Conservation (phyloP, 92 coral and sea anemone genomes). For the Parazoanthus darwini region DNA sequence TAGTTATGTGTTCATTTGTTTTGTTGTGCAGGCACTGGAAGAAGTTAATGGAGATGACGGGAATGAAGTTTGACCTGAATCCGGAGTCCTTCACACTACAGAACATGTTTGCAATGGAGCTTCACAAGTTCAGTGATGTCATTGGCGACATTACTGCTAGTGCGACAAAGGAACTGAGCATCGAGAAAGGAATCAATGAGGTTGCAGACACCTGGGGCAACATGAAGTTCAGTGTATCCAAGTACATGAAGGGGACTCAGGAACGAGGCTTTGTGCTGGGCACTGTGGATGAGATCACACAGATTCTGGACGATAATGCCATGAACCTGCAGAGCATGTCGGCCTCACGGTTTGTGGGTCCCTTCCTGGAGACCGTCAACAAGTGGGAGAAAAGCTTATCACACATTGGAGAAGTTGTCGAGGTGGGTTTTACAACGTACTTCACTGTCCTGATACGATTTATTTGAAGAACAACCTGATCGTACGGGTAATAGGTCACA, state of each 20-base stretch:
- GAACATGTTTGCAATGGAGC: constrained; percentile 99
- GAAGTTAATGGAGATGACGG: constrained; percentile 98
- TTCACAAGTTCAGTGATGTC: constrained; percentile 97
- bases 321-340: constrained; percentile 99
- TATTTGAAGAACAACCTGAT: neutral
- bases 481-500: neutral
- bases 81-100: constrained; percentile 99
- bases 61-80: constrained; percentile 98
- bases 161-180: constrained; percentile 98
- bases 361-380: constrained; percentile 96
- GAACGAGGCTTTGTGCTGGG: constrained; percentile 97
- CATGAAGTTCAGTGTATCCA: constrained; percentile 96
- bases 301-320: constrained; percentile 96
- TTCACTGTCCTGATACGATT: neutral
- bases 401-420: constrained; percentile 97
- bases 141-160: constrained; percentile 99
- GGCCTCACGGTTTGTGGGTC: constrained; percentile 99
- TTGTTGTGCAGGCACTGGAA: constrained; percentile 85
- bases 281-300: constrained; percentile 91
- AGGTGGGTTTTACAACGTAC: constrained; percentile 59
- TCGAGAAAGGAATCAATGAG: constrained; percentile 95
- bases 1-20: neutral
- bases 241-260: constrained; percentile 99
- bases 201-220: constrained; percentile 92
- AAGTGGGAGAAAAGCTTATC: constrained; percentile 99